A percentile compares a stretch with the other conserved stretches of the same genome.
Conservation (phyloP, 2,113 vertebrate species). For the Grammomys surdaster region DNA sequence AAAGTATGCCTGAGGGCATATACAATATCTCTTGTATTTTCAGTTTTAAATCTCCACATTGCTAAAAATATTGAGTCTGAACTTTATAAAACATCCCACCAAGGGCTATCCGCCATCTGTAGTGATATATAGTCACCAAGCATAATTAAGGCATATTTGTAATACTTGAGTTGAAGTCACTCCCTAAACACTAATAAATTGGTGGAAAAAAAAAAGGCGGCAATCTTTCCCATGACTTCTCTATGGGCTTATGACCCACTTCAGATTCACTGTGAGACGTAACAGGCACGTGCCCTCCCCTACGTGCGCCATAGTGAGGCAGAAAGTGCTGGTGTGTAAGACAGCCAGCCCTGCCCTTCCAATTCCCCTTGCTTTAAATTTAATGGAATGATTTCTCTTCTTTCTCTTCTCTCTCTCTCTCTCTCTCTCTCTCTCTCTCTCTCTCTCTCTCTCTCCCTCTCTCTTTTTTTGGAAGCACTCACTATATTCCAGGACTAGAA, state of each 20-base stretch:
- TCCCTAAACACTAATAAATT: constrained; percentile 85
- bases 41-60: constrained; percentile 87
- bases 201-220: constrained; percentile 82
- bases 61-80: constrained; percentile 92
- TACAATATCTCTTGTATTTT: constrained; percentile 90
- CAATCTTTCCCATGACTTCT: constrained; percentile 89
- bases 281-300: constrained; percentile 68
- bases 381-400: constrained; percentile 74
- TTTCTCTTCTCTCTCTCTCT: constrained; percentile 16
- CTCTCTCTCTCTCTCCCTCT: constrained; percentile 1
- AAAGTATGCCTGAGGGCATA: constrained; percentile 92
- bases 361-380: constrained; percentile 82
- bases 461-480: constrained; percentile 81
- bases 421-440: constrained; percentile 35
- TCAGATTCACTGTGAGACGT: constrained; percentile 56
- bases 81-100: constrained; percentile 87
- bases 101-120: constrained; percentile 87
- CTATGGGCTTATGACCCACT: constrained; percentile 83
- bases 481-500: constrained; percentile 80
- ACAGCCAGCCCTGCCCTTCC: constrained; percentile 62
- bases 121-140: constrained; percentile 87
- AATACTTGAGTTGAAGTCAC: constrained; percentile 88
- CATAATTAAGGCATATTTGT: constrained; percentile 91
- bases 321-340: not conserved
- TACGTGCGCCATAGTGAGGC: constrained; percentile 29